A percentile compares a stretch with the other conserved stretches of the same genome.
phyloP scores from a whole-genome alignment of 2,797 vertebrate species.

The Hippocampus kuda region DNA sequence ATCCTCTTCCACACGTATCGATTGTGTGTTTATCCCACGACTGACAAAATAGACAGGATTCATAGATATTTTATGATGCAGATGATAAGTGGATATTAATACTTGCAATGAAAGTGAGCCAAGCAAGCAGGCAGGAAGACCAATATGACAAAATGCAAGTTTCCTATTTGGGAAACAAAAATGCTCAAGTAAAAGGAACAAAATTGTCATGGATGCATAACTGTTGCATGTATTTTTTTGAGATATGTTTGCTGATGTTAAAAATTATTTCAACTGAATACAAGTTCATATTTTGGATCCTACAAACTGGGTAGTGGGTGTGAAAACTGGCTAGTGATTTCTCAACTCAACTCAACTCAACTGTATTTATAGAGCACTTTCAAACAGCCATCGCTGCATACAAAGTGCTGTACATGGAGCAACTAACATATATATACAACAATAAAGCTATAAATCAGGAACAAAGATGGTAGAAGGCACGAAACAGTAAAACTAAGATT shows the following conservation, averaged over 20 bases:
- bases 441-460: too few species aligned
- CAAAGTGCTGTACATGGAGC: too few species aligned
- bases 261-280: background rate
- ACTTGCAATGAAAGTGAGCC: constrained; percentile 15
- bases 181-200: background rate
- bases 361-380: too few species aligned
- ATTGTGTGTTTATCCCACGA: constrained; percentile 61
- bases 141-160: background rate
- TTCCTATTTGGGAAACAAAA: background rate
- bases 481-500: too few species aligned
- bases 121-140: background rate
- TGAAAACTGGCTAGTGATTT: background rate
- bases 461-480: too few species aligned
- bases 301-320: background rate
- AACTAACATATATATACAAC: too few species aligned
- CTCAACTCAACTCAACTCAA: too few species aligned
- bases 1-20: constrained; percentile 57
- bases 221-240: background rate
- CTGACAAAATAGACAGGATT: constrained; percentile 69
- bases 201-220: background rate
- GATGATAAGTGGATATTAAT: constrained; percentile 51
- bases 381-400: too few species aligned
- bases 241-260: background rate
- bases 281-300: background rate
- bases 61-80: constrained; percentile 65